Base-by-base conservation (phyloP, 2,797 vertebrate species). In the Ambastaia sidthimunki region DNA sequence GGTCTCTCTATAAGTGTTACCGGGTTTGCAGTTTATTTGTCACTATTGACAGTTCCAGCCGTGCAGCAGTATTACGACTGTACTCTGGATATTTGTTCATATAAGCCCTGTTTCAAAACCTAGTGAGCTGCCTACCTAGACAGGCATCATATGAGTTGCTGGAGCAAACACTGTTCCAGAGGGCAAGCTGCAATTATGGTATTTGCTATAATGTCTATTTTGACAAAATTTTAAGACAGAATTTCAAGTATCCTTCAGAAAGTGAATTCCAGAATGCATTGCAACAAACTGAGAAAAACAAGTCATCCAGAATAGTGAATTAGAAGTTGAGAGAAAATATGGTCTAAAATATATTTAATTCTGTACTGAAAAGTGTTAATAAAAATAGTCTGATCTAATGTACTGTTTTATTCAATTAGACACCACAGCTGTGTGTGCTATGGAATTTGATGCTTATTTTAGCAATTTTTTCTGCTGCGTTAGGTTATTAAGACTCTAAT, bases 21-120 rank as follows among this genome's bases (percentile, higher is more conserved):
- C 57, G 21, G 13, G 70, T 65, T 55, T 66, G 34, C 70, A 72
- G 78, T 73, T 73, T 80, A 73, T 73, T 80, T 80, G 78, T 73
- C 78, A 80, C 47, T 67, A 80, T 73, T 73, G 78, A 80, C 78
- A 73, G 78, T 67, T 80, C 69, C 70, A 57, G 69, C 48, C 44
- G 50, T 67, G 23, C 48, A 57, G 70, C 0, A 57, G 70, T 73
- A 73, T 73, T 59, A 67, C 50, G 9, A 71, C 78, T 34, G 15
- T 66, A 66, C 77, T 65, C 34, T 50, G 60, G 18, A 80, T 55
- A 67, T 65, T 60, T 65, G 67, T 72, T 15, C 69, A 65, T 54
- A n/a, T 55, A 71, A 71, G 48, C 19, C 62, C 47, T 52, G 57
- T 52, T 78, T 18, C 3, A 1, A 55, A 79, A 72, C 60, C 28